Evolutionary conservation across 2,888 invertebrate species (phyloP), one percentile per base, ranked within the genome.

Genomic region (Phortica magna): DNA sequence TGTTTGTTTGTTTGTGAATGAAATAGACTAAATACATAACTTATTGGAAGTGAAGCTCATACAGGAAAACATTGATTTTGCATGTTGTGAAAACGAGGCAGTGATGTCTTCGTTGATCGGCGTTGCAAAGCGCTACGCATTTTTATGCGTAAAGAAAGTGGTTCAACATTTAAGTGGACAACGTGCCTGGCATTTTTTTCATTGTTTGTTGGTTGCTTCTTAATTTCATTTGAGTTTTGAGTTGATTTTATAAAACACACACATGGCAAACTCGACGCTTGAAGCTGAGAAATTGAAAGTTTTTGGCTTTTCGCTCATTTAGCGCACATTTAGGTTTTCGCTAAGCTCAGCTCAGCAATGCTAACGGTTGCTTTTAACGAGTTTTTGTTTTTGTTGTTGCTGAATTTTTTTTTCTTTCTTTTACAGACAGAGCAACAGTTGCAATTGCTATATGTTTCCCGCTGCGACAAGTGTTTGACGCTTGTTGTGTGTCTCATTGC

Each of bases 131-230:
- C 6, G 42, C 19, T 70, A 48, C 70, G 70, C 31, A 53, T 12
- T 53, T 70, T 53, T 53, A 42, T 53, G 22, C 53, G 14, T 31
- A 19, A 41, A 71, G 70, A 71, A 71, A 71, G 55, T 71, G 17
- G 39, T 71, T n/a, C n/a, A n/a, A n/a, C n/a, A n/a, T n/a, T n/a
- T 71, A 53, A 71, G 39, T 71, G 53, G 31, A 17, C 14, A 7
- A 71, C 39, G 70, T 71, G 70, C 53, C 7, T 22, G 31, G 19
- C 48, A 53, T 70, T 3, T 71, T 3, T 71, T 71, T 55, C n/a
- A 65, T 65, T 41, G 22, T 71, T 22, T 22, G 31, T 19, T 31
- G 5, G 2, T 31, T 31, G 31, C n/a, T 43, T 70, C 7, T 71
- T 55, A 55, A 31, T 42, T 71, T 71, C 12, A 55, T 71, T 71